Evolutionary conservation across 1,140 invertebrate species (phyloP), one percentile per base, ranked within the genome.

Genomic region (Pseudomyrmex flavicornis): DNA sequence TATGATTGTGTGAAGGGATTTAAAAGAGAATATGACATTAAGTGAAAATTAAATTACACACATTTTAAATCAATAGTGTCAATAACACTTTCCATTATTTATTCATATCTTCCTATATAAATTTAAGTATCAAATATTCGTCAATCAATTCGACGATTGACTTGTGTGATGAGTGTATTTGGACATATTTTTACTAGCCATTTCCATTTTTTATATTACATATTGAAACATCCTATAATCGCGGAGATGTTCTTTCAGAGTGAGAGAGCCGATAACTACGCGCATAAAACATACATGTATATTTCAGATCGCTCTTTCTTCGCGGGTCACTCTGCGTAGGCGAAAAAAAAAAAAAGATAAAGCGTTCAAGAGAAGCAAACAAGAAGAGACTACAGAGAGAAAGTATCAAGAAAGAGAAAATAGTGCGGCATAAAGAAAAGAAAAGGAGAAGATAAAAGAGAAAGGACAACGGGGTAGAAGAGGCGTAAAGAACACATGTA

Each of bases 401-500:
- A 63, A 52, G 65, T 48, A 62, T 15, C 13, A 70, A 44, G 46
- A 35, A 73, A 20, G 9, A 56, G 58, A 46, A 61, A 69, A 58
- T 22, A 59, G 65, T 2, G 7, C 17, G 15, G 22, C 2, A 5
- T 7, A 15, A 0, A 15, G 26, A 8, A 20, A 17, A 22, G 8
- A 44, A 20, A 54, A 10, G 10, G 20, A 50, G 22, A 44, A 26
- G 50, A 44, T 2, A 5, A 52, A 50, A 44, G 4, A 46, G 15
- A 15, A 15, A 48, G 17, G 13, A 62, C 17, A 12, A 48, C 35
- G 7, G 35, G 20, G 17, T 48, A 63, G 5, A 74, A 84, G 58
- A 69, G 59, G 70, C 77, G 77, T 87, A 85, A 35, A 85, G 77
- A 87, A 87, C 76, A 85, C 58, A 65, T 76, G 77, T 87, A 87